Evolutionary conservation across 64 coral and sea anemone species (phyloP).

Genomic region (Trachythela sp.): DNA sequence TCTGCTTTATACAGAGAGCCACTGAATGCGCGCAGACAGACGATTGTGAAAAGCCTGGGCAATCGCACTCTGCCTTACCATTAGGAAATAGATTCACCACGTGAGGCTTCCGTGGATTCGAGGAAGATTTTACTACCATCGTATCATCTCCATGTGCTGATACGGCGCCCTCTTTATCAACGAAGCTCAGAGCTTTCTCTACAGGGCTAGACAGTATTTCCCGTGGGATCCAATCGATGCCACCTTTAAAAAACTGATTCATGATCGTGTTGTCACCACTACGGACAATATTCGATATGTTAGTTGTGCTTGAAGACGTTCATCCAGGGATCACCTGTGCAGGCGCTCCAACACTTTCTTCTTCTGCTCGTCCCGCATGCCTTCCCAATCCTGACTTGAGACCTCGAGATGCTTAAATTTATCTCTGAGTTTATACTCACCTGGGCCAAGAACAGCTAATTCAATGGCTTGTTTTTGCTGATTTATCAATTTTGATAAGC

Average conservation of each 20-base stretch:
- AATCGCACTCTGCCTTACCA: slow-evolving; percentile 1
- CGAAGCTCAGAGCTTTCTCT: not conserved
- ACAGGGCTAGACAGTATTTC: not conserved
- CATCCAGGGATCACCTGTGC: not conserved
- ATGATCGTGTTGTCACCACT: not conserved
- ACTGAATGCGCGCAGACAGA: slow-evolving; percentile 21
- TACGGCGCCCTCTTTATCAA: not conserved
- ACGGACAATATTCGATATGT: not conserved
- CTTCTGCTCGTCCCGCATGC: not conserved
- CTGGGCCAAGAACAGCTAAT: not conserved
- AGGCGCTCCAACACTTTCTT: not conserved
- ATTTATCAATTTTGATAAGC: not conserved
- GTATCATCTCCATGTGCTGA: not conserved
- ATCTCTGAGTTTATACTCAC: not conserved
- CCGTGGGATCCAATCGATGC: not conserved
- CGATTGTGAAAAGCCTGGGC: slow-evolving; percentile 10
- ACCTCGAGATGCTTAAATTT: not conserved
- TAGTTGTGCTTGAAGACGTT: not conserved
- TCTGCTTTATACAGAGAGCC: not conserved
- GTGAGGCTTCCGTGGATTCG: slow-evolving; percentile 11
- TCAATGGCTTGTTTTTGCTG: not conserved
- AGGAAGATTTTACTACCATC: not conserved
- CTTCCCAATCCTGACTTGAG: not conserved
- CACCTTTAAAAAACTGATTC: not conserved
- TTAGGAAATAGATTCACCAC: not conserved